A percentile compares a stretch with the other conserved stretches of the same genome.
phyloP scores from a whole-genome alignment of 2,113 vertebrate species.

The Isurus oxyrinchus region DNA sequence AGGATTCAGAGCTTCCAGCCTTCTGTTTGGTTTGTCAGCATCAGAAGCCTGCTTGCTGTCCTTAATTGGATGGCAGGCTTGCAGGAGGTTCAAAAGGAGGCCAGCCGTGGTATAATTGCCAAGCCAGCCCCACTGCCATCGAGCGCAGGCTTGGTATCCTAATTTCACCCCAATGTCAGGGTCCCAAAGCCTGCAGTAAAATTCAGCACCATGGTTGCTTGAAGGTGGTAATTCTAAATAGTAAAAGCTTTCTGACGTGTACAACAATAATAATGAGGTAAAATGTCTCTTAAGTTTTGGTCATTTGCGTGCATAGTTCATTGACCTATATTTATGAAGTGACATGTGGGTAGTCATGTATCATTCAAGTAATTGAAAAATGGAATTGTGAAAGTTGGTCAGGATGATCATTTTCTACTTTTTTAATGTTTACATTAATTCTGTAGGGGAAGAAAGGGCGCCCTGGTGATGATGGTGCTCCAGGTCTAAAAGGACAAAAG shows the following conservation, averaged over 20 bases:
- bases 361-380: not conserved
- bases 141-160: not conserved
- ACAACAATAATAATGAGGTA: not conserved
- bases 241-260: not conserved
- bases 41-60: not conserved
- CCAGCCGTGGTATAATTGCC: not conserved
- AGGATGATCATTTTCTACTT: not conserved
- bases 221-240: not conserved
- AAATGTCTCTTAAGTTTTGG: not conserved
- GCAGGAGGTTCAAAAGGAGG: not conserved
- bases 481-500: conserved; percentile 74
- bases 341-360: too few species aligned
- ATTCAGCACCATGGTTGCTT: not conserved
- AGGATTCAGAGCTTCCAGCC: not conserved
- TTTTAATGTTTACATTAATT: conserved; percentile 23
- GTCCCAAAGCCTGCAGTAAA: not conserved
- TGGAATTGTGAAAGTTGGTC: too few species aligned
- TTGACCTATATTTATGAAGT: not conserved
- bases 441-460: conserved; percentile 79
- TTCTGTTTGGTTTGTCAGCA: not conserved
- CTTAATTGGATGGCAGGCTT: not conserved
- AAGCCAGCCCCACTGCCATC: not conserved
- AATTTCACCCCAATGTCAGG: not conserved
- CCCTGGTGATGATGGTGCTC: conserved; percentile 67
- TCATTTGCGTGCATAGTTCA: not conserved